Conservation (phyloP, 1,140 invertebrate genomes). For the Cotesia chilonis region DNA sequence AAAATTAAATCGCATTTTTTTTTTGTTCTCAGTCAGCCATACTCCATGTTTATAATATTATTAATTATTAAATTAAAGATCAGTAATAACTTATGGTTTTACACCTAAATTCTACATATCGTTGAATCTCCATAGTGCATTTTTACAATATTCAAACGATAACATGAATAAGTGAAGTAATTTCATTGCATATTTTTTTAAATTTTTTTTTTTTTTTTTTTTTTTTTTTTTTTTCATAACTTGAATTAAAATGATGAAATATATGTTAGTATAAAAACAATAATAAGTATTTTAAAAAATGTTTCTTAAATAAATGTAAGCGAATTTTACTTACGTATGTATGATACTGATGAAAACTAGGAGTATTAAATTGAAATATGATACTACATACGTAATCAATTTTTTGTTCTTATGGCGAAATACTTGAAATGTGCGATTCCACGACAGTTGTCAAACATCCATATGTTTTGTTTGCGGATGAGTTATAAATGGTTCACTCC, state of each 20-base stretch:
- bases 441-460: conserved; percentile 72
- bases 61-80: conserved; percentile 18
- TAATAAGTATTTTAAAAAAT: background rate
- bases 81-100: conserved; percentile 16
- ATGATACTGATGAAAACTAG: conserved; percentile 45
- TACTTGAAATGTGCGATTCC: conserved; percentile 34
- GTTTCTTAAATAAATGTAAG: conserved; percentile 25
- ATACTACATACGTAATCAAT: conserved; percentile 31
- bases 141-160: conserved; percentile 25
- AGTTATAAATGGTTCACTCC: conserved; percentile 95
- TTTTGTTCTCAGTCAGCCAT: conserved; percentile 18
- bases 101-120: conserved; percentile 14
- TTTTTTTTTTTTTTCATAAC: background rate
- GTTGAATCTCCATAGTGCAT: conserved; percentile 20
- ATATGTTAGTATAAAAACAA: conserved; percentile 6
- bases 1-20: conserved; percentile 6
- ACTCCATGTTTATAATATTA: conserved; percentile 6
- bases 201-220: background rate
- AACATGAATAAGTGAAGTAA: conserved; percentile 9
- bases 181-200: background rate
- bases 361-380: conserved; percentile 42
- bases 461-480: conserved; percentile 79
- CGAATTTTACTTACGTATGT: conserved; percentile 46
- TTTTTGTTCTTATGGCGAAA: conserved; percentile 35
- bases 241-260: conserved; percentile 2